Evolutionary conservation across 2,113 vertebrate genomes (phyloP).

Genomic region (Paraplagusia blochii): DNA sequence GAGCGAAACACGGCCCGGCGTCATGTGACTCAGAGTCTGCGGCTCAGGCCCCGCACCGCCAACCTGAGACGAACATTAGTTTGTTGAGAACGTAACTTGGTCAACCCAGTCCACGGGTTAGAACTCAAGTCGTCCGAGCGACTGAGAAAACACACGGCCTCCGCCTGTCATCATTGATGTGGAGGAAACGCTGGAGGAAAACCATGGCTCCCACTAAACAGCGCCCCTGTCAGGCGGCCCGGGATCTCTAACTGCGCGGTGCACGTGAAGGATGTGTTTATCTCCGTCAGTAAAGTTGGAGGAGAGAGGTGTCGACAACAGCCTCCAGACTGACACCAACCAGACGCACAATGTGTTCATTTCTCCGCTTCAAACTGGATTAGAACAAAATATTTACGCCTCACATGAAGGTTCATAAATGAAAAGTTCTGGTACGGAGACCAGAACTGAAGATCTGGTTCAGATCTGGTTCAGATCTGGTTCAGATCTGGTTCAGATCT

Average conservation of each 20-base stretch:
- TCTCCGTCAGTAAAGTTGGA: constrained; percentile 59
- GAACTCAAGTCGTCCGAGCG: constrained; percentile 39
- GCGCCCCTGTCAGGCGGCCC: constrained; percentile 55
- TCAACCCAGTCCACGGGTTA: no score
- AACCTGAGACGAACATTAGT: constrained; percentile 34
- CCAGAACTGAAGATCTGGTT: no score
- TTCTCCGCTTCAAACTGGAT: no score
- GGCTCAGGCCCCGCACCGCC: constrained; percentile 20
- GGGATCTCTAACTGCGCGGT: constrained; percentile 61
- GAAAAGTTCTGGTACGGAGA: no score
- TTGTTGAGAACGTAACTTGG: constrained; percentile 30
- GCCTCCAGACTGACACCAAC: no score
- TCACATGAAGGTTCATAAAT: no score
- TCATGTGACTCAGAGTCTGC: constrained; percentile 29
- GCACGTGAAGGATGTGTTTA: constrained; percentile 61
- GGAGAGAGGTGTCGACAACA: no score
- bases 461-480: no score
- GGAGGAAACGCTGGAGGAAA: constrained; percentile 60
- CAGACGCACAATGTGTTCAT: no score
- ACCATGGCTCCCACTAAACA: constrained; percentile 69
- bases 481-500: no score
- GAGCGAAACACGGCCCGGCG: constrained; percentile 43
- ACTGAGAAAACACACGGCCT: constrained; percentile 45
- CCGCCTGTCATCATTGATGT: constrained; percentile 65
- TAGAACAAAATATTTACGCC: no score